Conservation (phyloP, 2,113 vertebrate genomes). For the Grantiella picta region DNA sequence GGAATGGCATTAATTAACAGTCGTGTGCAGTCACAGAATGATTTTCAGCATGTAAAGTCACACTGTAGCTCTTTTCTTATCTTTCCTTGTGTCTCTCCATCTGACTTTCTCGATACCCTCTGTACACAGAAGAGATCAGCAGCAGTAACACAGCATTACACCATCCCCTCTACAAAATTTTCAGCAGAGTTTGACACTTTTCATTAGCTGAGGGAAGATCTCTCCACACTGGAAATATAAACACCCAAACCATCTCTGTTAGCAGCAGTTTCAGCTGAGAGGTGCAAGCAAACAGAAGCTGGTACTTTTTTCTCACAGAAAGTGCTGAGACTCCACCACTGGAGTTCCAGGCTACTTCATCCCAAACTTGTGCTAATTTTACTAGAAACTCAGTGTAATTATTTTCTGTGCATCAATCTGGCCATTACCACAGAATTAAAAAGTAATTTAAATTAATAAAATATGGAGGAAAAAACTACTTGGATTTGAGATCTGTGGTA, state of each 20-base stretch:
- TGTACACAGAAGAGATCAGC: background rate
- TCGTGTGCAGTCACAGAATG: background rate
- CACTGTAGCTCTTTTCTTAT: background rate
- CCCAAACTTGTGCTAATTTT: background rate
- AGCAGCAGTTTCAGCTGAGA: background rate
- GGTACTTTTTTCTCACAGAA: background rate
- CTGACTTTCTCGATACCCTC: background rate
- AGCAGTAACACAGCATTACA: background rate
- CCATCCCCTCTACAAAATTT: background rate
- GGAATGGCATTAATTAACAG: background rate
- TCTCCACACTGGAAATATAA: background rate
- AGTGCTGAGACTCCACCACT: background rate
- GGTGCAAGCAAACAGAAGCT: background rate
- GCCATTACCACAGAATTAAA: background rate
- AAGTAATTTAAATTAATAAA: background rate
- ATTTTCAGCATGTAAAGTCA: background rate
- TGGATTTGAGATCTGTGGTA: background rate
- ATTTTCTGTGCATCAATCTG: background rate
- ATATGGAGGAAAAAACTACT: background rate
- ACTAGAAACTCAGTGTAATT: background rate
- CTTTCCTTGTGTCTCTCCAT: background rate
- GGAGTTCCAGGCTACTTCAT: background rate
- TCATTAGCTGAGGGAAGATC: background rate
- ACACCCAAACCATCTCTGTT: background rate
- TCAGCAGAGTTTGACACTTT: background rate